These are phyloP conservation scores for Chrysodeixis includens DNA, from an alignment of 2,888 invertebrate genomes.

Conservation along the genomic window DNA sequence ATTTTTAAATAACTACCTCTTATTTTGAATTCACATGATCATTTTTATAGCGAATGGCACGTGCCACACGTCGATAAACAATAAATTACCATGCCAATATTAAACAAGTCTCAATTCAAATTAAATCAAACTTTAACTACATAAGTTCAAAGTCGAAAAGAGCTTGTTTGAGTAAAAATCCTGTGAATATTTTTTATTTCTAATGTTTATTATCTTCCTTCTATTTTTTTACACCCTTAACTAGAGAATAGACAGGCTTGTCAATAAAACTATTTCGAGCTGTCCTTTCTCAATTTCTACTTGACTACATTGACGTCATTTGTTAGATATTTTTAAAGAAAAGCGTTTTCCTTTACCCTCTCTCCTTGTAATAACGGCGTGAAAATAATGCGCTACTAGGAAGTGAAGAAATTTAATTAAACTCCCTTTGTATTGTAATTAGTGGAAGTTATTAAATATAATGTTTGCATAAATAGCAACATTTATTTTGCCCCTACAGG, in stretches of 20 bases:
- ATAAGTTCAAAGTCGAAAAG: neutral
- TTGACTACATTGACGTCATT: conserved; percentile 2
- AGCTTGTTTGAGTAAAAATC: neutral
- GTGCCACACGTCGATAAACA: too few relatives aligned
- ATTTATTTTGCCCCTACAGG: too few relatives aligned
- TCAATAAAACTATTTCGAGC: neutral
- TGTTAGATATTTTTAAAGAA: neutral
- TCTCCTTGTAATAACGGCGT: too few relatives aligned
- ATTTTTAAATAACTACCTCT: too few relatives aligned
- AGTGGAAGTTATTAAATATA: too few relatives aligned
- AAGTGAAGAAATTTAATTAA: neutral
- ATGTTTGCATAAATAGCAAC: too few relatives aligned
- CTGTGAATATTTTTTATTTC: neutral
- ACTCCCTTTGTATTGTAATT: neutral
- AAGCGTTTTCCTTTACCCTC: neutral
- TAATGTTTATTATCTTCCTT: neutral
- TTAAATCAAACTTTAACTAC: neutral
- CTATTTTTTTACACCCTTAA: neutral
- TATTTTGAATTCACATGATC: too few relatives aligned
- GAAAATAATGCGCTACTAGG: neutral
- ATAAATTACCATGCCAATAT: too few relatives aligned
- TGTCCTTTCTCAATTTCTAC: neutral
- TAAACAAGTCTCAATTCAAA: too few relatives aligned
- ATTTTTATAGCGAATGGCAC: too few relatives aligned
- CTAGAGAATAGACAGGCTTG: neutral